Conservation (phyloP, 2,113 vertebrate species). For the Leucoraja erinaceus region DNA sequence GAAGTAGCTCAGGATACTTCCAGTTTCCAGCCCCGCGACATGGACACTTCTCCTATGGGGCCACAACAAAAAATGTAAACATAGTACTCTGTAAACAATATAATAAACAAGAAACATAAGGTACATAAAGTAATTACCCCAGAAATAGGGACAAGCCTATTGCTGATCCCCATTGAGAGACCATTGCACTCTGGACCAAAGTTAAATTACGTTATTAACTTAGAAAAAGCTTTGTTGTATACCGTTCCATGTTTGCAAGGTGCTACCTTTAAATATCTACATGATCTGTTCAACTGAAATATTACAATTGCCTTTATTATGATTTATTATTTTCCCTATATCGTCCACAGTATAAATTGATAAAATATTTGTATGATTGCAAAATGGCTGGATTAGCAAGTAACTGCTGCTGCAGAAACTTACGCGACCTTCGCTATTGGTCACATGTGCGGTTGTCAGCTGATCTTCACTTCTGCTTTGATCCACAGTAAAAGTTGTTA, state of each 20-base stretch:
- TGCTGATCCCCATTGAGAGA: not conserved
- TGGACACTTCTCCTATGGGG: too few species aligned
- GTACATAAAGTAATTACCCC: not conserved
- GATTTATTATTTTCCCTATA: not conserved
- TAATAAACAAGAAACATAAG: too few species aligned
- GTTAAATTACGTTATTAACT: not conserved
- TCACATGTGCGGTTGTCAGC: not conserved
- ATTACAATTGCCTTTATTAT: not conserved
- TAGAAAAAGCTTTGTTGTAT: not conserved
- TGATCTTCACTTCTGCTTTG: not conserved
- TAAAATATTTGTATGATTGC: not conserved
- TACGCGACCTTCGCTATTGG: not conserved
- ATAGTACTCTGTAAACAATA: too few species aligned
- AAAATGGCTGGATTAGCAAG: not conserved
- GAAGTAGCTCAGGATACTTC: too few species aligned
- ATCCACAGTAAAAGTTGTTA: not conserved
- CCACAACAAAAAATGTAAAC: too few species aligned
- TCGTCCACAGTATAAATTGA: not conserved
- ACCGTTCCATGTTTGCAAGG: not conserved
- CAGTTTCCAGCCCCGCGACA: too few species aligned
- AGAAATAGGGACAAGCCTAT: not conserved
- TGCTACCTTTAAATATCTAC: not conserved
- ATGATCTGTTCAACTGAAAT: not conserved
- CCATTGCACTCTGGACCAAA: not conserved
- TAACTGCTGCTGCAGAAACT: not conserved